Evolutionary conservation across 1,140 invertebrate genomes (phyloP).

Genomic region (Campodea augens): DNA sequence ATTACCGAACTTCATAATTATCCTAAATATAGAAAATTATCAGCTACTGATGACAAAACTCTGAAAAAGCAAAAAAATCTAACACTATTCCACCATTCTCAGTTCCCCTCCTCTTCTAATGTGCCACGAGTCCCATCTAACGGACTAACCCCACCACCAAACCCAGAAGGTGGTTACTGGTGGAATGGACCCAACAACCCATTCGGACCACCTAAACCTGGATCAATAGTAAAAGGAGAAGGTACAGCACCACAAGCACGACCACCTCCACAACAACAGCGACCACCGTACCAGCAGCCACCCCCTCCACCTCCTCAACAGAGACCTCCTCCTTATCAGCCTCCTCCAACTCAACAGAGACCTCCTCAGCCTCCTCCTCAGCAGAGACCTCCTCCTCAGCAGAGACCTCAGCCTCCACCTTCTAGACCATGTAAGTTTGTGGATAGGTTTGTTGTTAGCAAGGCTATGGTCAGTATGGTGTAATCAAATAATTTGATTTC

Average conservation of each 20-base stretch:
- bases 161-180: neutral
- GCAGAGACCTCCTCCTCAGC: neutral
- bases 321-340: constrained; percentile 13
- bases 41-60: too few relatives aligned
- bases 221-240: neutral
- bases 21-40: too few relatives aligned
- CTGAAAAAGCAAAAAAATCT: too few relatives aligned
- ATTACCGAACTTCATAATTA: too few relatives aligned
- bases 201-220: neutral
- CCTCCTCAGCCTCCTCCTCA: constrained; percentile 13
- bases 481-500: too few relatives aligned
- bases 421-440: too few relatives aligned
- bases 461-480: too few relatives aligned
- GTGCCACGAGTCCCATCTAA: neutral
- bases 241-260: neutral
- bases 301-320: constrained; percentile 5
- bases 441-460: too few relatives aligned
- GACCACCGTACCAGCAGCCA: neutral
- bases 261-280: too few relatives aligned
- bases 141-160: neutral
- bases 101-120: too few relatives aligned
- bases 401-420: neutral
- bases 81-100: too few relatives aligned
- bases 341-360: constrained; percentile 18
- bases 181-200: neutral